Evolutionary conservation across 2,113 vertebrate genomes (phyloP), one percentile per base, ranked within the genome.

Genomic region (Corapipo altera): DNA sequence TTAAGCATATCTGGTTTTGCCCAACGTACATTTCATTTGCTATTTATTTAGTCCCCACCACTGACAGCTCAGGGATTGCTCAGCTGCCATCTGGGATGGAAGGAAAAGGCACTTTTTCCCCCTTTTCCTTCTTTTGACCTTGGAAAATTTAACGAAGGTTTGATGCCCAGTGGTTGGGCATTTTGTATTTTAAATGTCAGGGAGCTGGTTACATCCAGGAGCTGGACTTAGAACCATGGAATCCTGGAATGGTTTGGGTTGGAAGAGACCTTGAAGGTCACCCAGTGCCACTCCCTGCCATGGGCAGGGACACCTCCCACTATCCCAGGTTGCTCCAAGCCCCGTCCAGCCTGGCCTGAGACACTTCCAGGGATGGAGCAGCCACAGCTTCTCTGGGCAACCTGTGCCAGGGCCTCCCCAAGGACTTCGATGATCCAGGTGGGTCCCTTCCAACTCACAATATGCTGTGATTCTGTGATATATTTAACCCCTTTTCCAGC

Each of bases 31-130:
- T 95, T 95, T 91, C 35, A n/a, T 87, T 87, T 78, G 80, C 70
- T 91, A 0, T 84, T 93, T 80, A 33, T 72, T 92, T 35, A 84
- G 69, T 71, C 86, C 54, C 59, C 4, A 2, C 64, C 83, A 30
- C 88, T 80, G 92, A 77, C 91, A 96, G 83, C 83, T 33, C 62
- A 57, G 57, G 69, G 72, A 28, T 89, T 59, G 85, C 85, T 88
- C 14, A 88, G 30, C 55, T 55, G 3, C 95, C 95, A 74, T 73
- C 75, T 95, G 95, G 75, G 64, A 32, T 48, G 54, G 13, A 22
- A 76, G 62, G 12, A 58, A 86, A 93, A 70, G 5, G 67, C 48
- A 43, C 4, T 44, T 85, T 83, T 16, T 0, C 16, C 46, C 23
- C 10, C 33, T 26, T 41, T 69, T 28, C 33, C 69, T 64, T 73